These are phyloP conservation scores for Tetramorium simillimum DNA, from an alignment of 1,140 invertebrate genomes.

Conservation along the genomic window DNA sequence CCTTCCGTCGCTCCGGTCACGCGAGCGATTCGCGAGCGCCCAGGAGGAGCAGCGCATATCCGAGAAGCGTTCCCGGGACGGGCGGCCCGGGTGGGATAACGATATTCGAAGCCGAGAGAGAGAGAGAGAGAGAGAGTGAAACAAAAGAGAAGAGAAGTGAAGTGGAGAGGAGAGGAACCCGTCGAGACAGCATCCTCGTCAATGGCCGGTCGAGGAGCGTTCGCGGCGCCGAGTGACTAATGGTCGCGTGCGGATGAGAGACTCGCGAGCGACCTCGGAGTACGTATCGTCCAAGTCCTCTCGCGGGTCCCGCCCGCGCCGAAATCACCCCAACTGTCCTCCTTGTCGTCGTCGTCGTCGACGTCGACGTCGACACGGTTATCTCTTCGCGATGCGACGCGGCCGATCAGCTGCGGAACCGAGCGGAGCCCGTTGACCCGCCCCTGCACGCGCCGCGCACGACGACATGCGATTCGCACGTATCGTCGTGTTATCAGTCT, in stretches of 20 bases:
- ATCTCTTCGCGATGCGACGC: not conserved
- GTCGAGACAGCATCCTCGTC: not conserved
- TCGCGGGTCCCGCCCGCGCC: not conserved
- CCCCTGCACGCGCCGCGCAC: not conserved
- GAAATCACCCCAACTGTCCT: not conserved
- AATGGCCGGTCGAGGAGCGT: not conserved
- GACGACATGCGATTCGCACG: not conserved
- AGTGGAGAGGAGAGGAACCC: not conserved
- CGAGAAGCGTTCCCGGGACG: not conserved
- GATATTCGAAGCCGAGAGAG: too few species aligned
- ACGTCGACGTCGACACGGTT: not conserved
- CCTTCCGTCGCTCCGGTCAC: not conserved
- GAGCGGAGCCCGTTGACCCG: slow-evolving; percentile 17
- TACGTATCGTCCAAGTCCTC: slow-evolving; percentile 16
- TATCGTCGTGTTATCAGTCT: slow-evolving; percentile 7
- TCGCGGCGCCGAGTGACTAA: slow-evolving; percentile 13
- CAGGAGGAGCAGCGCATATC: not conserved
- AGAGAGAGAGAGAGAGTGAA: too few species aligned
- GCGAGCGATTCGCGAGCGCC: not conserved
- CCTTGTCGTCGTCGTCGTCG: not conserved
- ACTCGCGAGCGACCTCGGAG: not conserved
- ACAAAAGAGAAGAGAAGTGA: not conserved
- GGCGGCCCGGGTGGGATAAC: too few species aligned
- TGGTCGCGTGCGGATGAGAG: slow-evolving; percentile 25
- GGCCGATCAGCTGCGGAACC: not conserved